Base-by-base conservation (phyloP, 2,888 invertebrate genomes). In the Machimus rusticus region DNA sequence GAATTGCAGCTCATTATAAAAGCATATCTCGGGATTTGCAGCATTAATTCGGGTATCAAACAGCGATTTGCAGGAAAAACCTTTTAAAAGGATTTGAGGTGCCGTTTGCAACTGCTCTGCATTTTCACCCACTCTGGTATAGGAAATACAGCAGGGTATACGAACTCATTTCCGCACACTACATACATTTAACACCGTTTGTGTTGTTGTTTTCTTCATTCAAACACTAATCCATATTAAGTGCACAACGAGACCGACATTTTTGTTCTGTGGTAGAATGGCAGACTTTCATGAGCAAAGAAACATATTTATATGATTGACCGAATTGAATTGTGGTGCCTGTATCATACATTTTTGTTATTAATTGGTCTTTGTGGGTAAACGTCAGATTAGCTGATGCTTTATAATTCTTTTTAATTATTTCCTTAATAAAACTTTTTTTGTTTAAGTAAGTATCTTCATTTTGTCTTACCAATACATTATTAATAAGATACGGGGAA, bases 1-100 rank as follows among this genome's bases (percentile, higher is more conserved):
- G 19, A 82, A 82, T 57, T 82, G 66, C 39, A 57, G 82, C 82
- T 82, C 57, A 82, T 82, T 82, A 82, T 66, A 82, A 57, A 37
- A 66, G 57, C 57, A 82, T 82, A 57, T 82, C 82, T 16, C 55
- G 82, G 57, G 66, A 46, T 19, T 31, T 57, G 66, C 57, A 57
- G 82, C 57, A 82, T 82, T 57, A 82, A 82, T 51, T 66, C 66
- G 23, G 8, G 28, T 28, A 82, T 57, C 57, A 82, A 37, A 57
- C 19, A 34, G 51, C 46, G 79, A 51, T 79, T 79, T 28, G 79
- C 51, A 51, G 31, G 14, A 39, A 79, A 55, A 28, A 57, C 37
- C 34, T 66, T 82, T 82, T n/a, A 57, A 78, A 37, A 57, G 82
- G 57, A 82, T 82, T 79, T 79, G 19, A 23, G 66, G 12, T 23